Percentiles rank a stretch among this genome's conserved stretches.
These are phyloP conservation scores for Dasysyrphus albostriatus DNA, from an alignment of 2,888 invertebrate species.

Conservation along the genomic window DNA sequence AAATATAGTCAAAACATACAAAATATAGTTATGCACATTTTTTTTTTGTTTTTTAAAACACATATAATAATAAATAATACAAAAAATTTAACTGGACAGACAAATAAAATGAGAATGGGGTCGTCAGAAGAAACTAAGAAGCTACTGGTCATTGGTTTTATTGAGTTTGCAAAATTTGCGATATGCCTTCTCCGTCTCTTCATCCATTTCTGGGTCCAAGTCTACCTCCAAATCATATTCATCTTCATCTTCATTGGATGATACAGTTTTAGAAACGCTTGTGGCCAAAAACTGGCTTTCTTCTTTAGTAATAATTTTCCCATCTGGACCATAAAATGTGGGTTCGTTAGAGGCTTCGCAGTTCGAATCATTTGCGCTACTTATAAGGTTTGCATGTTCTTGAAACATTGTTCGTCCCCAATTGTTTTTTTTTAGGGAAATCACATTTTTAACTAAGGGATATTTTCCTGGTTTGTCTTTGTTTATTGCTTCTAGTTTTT, in stretches of 20 bases:
- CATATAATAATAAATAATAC: conserved; percentile 43
- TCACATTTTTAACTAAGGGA: conserved; percentile 82
- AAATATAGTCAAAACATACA: conserved; percentile 48
- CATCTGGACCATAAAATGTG: conserved; percentile 92
- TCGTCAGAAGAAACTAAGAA: not conserved
- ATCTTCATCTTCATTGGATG: conserved; percentile 81
- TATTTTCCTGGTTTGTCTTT: conserved; percentile 81
- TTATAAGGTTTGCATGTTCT: conserved; percentile 59
- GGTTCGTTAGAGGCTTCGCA: conserved; percentile 84
- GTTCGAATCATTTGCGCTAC: conserved; percentile 77
- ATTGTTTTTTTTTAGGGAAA: conserved; percentile 82
- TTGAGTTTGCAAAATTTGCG: conserved; percentile 84
- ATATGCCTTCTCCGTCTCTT: conserved; percentile 86
- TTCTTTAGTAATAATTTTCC: conserved; percentile 90
- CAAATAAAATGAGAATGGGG: conserved; percentile 31
- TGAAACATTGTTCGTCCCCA: conserved; percentile 82
- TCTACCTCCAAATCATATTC: conserved; percentile 85
- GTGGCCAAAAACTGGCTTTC: conserved; percentile 89
- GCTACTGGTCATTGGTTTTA: conserved; percentile 1
- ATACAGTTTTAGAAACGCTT: conserved; percentile 73
- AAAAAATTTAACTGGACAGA: conserved; percentile 38
- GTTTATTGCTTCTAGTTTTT: conserved; percentile 79
- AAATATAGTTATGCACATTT: conserved; percentile 39
- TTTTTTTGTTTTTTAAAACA: not conserved
- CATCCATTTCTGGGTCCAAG: conserved; percentile 86